phyloP scores from a whole-genome alignment of 2,888 invertebrate genomes.

The Lordiphosa fenestrarum region DNA sequence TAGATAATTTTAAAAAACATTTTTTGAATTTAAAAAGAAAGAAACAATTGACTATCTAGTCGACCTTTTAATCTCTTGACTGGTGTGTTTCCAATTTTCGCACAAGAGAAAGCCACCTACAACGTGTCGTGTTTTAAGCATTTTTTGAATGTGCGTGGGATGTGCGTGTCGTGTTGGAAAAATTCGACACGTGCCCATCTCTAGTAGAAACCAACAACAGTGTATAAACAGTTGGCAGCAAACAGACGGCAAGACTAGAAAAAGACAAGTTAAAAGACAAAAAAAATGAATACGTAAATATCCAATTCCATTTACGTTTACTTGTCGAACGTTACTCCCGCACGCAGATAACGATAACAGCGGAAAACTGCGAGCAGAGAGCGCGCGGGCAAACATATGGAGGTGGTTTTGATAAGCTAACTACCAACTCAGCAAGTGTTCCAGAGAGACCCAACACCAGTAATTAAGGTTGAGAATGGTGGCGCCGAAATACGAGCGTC shows the following conservation, averaged over 20 bases:
- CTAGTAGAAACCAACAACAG: conserved; percentile 23
- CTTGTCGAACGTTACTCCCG: not conserved
- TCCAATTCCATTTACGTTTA: conserved; percentile 1
- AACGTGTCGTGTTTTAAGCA: too few species aligned
- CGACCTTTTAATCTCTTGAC: too few species aligned
- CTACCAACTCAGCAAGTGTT: conserved; percentile 23
- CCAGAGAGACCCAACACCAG: conserved; percentile 18
- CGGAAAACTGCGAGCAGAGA: not conserved
- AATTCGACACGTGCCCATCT: too few species aligned
- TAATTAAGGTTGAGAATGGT: conserved; percentile 51
- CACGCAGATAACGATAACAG: conserved; percentile 3
- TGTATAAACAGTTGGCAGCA: conserved; percentile 62
- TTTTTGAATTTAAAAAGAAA: too few species aligned
- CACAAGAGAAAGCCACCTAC: too few species aligned
- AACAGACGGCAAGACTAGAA: conserved; percentile 53
- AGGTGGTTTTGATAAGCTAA: conserved; percentile 6
- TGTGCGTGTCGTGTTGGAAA: too few species aligned
- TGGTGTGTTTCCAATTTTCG: too few species aligned
- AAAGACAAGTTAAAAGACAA: conserved; percentile 48
- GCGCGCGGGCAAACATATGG: conserved; percentile 31
- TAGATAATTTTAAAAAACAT: too few species aligned
- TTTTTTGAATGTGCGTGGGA: too few species aligned
- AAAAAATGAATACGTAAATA: conserved; percentile 27
- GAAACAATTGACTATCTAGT: too few species aligned
- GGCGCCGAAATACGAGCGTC: conserved; percentile 77